Percentiles rank a stretch among this genome's conserved stretches.
phyloP scores from a whole-genome alignment of 2,797 vertebrate species.

The Pagetopsis macropterus region DNA sequence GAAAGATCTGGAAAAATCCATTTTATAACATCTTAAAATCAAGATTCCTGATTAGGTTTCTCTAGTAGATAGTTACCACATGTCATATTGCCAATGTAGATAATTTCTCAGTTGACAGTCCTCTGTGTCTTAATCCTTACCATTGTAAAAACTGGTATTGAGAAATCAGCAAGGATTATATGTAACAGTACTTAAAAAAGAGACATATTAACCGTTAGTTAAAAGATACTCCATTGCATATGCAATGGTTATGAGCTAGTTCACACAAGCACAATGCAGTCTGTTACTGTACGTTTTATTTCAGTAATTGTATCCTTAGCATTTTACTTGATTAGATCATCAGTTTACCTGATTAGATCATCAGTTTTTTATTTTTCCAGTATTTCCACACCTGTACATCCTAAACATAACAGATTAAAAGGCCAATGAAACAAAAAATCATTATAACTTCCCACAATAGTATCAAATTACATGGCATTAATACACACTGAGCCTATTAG shows the following conservation, averaged over 20 bases:
- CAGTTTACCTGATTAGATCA: not conserved
- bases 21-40: constrained; percentile 32
- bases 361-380: too few species aligned
- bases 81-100: constrained; percentile 27
- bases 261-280: not conserved
- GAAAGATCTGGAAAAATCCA: constrained; percentile 25
- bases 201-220: constrained; percentile 1
- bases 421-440: not conserved
- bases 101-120: constrained; percentile 31
- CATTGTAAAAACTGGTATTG: constrained; percentile 27
- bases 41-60: constrained; percentile 37
- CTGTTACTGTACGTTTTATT: constrained; percentile 31
- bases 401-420: not conserved
- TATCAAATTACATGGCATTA: not conserved
- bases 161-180: constrained; percentile 9
- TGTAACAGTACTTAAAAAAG: not conserved
- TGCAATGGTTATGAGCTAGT: not conserved
- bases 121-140: constrained; percentile 39
- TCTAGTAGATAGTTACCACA: constrained; percentile 29
- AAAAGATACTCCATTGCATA: not conserved
- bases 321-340: not conserved
- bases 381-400: not conserved
- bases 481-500: not conserved
- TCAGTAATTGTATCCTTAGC: not conserved
- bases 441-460: not conserved